Evolutionary conservation across 2,888 invertebrate species (phyloP), one percentile per base, ranked within the genome.

Genomic region (Eugnorisma glareosa): DNA sequence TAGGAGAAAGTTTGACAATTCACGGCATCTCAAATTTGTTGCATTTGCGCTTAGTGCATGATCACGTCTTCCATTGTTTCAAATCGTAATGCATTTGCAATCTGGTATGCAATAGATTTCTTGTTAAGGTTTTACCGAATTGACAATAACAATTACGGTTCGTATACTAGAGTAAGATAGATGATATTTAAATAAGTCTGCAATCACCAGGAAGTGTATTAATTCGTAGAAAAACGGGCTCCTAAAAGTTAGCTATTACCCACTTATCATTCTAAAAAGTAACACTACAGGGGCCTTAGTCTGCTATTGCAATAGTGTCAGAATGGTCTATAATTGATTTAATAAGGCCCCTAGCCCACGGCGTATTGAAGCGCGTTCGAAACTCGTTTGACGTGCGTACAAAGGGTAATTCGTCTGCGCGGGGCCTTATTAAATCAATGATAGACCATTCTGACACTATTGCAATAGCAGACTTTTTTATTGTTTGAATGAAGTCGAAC

Each of bases 51-150:
- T 57, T n/a, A 67, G 61, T 40, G 68, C 43, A 64, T 57, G 57
- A 37, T 11, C 43, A 78, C 40, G 40, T 57, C 24, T 66, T 48
- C 28, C 35, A 66, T 66, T 66, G 72, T 57, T 79, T 64, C 15
- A 45, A 18, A 48, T 59, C 21, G 35, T 48, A 68, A 68, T 69
- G 28, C 6, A 21, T n/a, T 24, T 35, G 28, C 1, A 15, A 45
- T 37, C 63, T 76, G n/a, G 18, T 48, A 28, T 11, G 15, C 13
- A 61, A 40, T 37, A 45, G 10, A 7, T 59, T 28, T 73, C 35
- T 74, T 4, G 18, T 18, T 35, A 40, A 43, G 37, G 21, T 15
- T 75, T 15, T 63, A 28, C 11, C 1, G 5, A 51, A n/a, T 15
- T 6, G n/a, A 40, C 18, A 73, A 13, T 28, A 35, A 13, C 15